A percentile compares a stretch with the other conserved stretches of the same genome.
These are phyloP conservation scores for Drosophila melanosoma DNA, from an alignment of 2,888 invertebrate genomes.

Conservation along the genomic window DNA sequence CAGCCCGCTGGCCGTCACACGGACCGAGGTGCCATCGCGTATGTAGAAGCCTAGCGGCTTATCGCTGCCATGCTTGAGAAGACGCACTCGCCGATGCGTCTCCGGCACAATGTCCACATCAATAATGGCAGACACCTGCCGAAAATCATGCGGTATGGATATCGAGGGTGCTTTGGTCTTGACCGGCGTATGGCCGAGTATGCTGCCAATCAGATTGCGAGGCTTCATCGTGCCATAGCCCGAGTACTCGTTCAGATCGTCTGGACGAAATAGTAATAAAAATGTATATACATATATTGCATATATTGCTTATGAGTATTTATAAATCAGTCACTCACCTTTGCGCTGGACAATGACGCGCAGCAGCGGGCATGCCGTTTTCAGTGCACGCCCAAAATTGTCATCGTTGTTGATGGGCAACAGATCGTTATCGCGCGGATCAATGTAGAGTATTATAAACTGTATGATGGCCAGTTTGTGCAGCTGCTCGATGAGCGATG, in stretches of 20 bases:
- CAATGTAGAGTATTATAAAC: conserved; percentile 98
- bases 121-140: conserved; percentile 99
- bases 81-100: conserved; percentile 96
- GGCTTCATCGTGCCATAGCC: conserved; percentile 96
- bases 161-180: conserved; percentile 94
- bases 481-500: conserved; percentile 91
- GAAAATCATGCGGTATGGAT: conserved; percentile 99
- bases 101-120: conserved; percentile 99
- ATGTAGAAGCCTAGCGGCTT: conserved; percentile 96
- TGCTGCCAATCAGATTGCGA: conserved; percentile 91
- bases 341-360: conserved; percentile 96
- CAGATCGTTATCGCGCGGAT: conserved; percentile 96
- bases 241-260: conserved; percentile 96
- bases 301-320: not conserved
- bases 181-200: conserved; percentile 92
- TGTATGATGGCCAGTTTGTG: conserved; percentile 94
- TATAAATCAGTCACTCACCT: conserved; percentile 86
- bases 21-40: conserved; percentile 92
- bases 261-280: conserved; percentile 75
- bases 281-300: not conserved
- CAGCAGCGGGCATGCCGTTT: conserved; percentile 93
- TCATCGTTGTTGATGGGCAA: conserved; percentile 99
- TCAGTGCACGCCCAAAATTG: conserved; percentile 95
- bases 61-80: conserved; percentile 98
- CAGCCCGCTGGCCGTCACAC: conserved; percentile 94